phyloP scores from a whole-genome alignment of 1,140 invertebrate species.

The Lepidostoma basale region DNA sequence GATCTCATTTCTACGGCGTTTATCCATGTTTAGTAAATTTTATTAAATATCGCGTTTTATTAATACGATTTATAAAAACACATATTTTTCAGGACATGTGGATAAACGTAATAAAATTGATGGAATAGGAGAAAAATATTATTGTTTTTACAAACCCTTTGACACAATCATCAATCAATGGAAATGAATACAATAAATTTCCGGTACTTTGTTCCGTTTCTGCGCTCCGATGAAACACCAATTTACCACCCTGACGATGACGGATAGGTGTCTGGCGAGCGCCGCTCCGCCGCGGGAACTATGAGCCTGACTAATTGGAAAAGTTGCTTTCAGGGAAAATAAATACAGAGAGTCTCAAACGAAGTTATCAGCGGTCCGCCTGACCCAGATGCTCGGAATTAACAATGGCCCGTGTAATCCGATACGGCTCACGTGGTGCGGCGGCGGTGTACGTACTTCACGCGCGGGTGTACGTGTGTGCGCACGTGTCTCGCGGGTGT shows the following conservation, averaged over 20 bases:
- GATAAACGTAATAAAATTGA: neutral
- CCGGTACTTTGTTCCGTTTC: neutral
- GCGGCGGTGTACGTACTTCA: no score
- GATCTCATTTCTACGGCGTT: neutral
- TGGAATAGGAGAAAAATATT: neutral
- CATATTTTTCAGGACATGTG: no score
- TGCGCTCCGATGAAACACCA: slow-evolving; percentile 11
- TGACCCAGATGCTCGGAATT: slow-evolving; percentile 8
- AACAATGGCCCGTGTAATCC: slow-evolving; percentile 7
- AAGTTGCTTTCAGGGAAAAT: slow-evolving; percentile 37
- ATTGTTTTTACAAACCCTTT: neutral
- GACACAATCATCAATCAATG: slow-evolving; percentile 11
- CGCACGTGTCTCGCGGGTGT: no score
- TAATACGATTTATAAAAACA: neutral
- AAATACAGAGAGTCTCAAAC: slow-evolving; percentile 27
- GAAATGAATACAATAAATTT: neutral
- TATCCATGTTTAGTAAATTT: neutral
- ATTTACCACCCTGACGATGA: slow-evolving; percentile 16
- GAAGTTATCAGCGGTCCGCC: slow-evolving; percentile 2
- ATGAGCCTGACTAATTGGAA: slow-evolving; percentile 42
- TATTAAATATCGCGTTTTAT: neutral
- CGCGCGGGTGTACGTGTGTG: no score
- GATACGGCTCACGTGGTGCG: slow-evolving; percentile 4
- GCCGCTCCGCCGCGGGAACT: slow-evolving; percentile 10
- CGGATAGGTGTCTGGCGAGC: slow-evolving; percentile 12